These are phyloP conservation scores for Xiphophorus maculatus DNA, from an alignment of 2,113 vertebrate species.

Conservation along the genomic window DNA sequence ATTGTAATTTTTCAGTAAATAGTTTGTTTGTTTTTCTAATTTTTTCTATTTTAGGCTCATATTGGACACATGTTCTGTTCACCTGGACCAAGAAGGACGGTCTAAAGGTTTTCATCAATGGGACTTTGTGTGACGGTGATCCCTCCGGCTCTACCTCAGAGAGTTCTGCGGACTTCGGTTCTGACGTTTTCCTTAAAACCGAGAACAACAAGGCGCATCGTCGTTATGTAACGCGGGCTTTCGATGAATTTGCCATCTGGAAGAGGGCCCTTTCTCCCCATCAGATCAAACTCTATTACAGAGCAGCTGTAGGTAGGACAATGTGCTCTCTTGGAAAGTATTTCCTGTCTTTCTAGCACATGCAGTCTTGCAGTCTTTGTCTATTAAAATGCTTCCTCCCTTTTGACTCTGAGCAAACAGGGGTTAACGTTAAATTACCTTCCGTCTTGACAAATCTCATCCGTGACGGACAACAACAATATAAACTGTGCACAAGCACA, in stretches of 20 bases:
- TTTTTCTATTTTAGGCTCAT: constrained; percentile 80
- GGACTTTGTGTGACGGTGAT: constrained; percentile 82
- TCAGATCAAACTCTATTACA: constrained; percentile 88
- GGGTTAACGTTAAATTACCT: constrained; percentile 61
- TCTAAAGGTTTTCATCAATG: constrained; percentile 91
- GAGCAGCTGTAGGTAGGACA: constrained; percentile 85
- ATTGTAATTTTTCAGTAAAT: background rate
- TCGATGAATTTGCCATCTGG: constrained; percentile 97
- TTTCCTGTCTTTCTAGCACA: constrained; percentile 25
- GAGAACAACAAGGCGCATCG: constrained; percentile 67
- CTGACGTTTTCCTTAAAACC: constrained; percentile 80
- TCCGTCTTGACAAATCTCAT: constrained; percentile 36
- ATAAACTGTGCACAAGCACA: constrained; percentile 22
- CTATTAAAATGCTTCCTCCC: constrained; percentile 21
- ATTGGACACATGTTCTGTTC: constrained; percentile 94
- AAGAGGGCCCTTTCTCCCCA: constrained; percentile 85
- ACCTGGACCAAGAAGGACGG: constrained; percentile 89
- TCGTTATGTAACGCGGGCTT: constrained; percentile 82
- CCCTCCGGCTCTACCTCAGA: constrained; percentile 76
- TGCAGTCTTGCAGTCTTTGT: constrained; percentile 4
- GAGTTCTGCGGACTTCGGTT: constrained; percentile 80
- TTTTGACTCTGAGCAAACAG: constrained; percentile 33
- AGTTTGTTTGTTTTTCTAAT: background rate
- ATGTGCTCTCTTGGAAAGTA: background rate
- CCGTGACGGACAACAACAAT: constrained; percentile 45